phyloP scores from a whole-genome alignment of 2,888 invertebrate species.

The Drosophila mayaguana region DNA sequence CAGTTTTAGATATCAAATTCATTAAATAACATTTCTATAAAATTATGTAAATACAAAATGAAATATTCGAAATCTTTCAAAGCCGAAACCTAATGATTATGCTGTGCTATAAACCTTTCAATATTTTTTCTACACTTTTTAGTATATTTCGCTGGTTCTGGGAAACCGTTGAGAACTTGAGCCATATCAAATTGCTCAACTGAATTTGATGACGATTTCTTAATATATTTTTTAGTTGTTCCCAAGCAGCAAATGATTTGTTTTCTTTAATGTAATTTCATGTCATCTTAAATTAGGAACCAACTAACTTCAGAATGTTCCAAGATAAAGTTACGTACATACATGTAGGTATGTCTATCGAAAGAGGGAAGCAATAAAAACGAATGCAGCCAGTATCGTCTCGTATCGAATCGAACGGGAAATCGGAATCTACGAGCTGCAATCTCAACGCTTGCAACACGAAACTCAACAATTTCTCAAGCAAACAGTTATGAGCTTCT shows the following conservation, averaged over 20 bases:
- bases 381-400: neutral
- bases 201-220: constrained; percentile 17
- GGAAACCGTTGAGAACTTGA: constrained; percentile 4
- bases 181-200: constrained; percentile 27
- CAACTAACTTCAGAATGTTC: constrained; percentile 19
- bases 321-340: constrained; percentile 20
- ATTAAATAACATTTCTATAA: neutral
- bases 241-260: neutral
- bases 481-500: neutral
- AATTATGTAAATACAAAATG: neutral
- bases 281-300: constrained; percentile 10
- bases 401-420: constrained; percentile 10
- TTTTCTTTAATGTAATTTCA: constrained; percentile 25
- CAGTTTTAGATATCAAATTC: neutral
- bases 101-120: constrained; percentile 1
- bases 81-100: neutral
- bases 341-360: neutral
- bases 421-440: constrained; percentile 25
- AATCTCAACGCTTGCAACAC: constrained; percentile 32
- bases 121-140: neutral
- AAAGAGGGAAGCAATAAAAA: neutral
- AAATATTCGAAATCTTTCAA: neutral
- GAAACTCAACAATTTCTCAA: constrained; percentile 22
- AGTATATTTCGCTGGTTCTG: neutral
- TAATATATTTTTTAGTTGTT: constrained; percentile 1